Conservation (phyloP, 2,113 vertebrate genomes). For the Saguinus imperator region DNA sequence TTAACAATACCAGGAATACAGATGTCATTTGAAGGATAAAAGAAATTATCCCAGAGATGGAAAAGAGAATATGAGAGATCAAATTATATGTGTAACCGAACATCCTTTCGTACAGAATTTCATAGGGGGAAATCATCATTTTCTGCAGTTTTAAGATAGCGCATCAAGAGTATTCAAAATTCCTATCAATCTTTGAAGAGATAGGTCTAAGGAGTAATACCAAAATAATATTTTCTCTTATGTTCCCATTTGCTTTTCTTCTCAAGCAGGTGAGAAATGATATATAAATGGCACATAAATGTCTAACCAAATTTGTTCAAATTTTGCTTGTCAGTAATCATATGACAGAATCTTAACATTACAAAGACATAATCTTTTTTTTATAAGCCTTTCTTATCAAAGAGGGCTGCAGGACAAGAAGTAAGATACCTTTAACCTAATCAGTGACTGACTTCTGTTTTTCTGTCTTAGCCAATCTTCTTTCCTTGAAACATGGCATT, state of each 20-base stretch:
- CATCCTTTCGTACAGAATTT: neutral
- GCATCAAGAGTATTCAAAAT: neutral
- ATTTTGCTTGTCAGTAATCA: neutral
- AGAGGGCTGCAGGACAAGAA: neutral
- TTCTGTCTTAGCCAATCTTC: neutral
- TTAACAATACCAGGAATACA: neutral
- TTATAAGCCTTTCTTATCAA: neutral
- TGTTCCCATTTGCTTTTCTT: neutral
- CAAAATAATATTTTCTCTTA: neutral
- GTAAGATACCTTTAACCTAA: neutral
- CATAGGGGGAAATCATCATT: neutral
- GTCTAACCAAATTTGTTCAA: neutral
- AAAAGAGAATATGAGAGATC: neutral
- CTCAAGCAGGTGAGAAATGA: neutral
- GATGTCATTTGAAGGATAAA: neutral
- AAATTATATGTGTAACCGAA: neutral
- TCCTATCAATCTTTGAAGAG: neutral
- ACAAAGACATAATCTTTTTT: neutral
- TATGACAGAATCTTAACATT: neutral
- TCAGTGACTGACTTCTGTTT: neutral
- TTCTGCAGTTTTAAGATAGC: neutral
- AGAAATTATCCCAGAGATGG: neutral
- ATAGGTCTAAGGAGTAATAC: neutral
- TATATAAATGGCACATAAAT: neutral
- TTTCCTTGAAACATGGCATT: neutral